Evolutionary conservation across 2,113 vertebrate genomes (phyloP).

Genomic region (Vanacampus margaritifer): DNA sequence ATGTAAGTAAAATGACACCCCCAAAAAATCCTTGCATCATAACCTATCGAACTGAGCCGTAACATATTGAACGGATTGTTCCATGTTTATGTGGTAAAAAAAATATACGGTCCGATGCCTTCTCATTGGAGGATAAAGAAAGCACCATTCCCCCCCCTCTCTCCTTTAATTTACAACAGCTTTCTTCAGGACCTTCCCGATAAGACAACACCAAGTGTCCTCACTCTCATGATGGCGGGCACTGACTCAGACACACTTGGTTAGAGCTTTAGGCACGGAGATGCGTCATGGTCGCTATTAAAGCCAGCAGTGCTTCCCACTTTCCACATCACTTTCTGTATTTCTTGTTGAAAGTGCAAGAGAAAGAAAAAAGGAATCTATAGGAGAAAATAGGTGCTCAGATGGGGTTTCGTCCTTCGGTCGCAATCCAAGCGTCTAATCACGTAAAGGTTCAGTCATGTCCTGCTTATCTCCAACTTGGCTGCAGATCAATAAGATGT

Average conservation of each 20-base stretch:
- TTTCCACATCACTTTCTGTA: not conserved
- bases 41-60: too few species aligned
- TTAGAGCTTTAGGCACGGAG: constrained; percentile 11
- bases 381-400: not conserved
- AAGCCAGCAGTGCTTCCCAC: not conserved
- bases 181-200: constrained; percentile 60
- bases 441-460: constrained; percentile 27
- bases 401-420: constrained; percentile 2
- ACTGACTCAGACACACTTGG: constrained; percentile 28
- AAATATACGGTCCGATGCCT: constrained; percentile 42
- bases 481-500: constrained; percentile 51
- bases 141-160: constrained; percentile 44
- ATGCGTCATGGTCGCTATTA: constrained; percentile 15
- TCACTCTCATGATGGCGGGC: constrained; percentile 10
- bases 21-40: too few species aligned
- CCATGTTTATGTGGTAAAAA: too few species aligned
- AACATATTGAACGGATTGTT: too few species aligned
- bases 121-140: constrained; percentile 57
- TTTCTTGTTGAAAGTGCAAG: not conserved
- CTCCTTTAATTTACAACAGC: constrained; percentile 59
- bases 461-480: constrained; percentile 28
- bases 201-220: constrained; percentile 20
- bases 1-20: too few species aligned
- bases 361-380: not conserved
- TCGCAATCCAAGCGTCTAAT: constrained; percentile 33